A percentile compares a stretch with the other conserved stretches of the same genome.
Evolutionary conservation across 2,888 invertebrate genomes (phyloP).

Genomic region (Neoaliturus tenellus): DNA sequence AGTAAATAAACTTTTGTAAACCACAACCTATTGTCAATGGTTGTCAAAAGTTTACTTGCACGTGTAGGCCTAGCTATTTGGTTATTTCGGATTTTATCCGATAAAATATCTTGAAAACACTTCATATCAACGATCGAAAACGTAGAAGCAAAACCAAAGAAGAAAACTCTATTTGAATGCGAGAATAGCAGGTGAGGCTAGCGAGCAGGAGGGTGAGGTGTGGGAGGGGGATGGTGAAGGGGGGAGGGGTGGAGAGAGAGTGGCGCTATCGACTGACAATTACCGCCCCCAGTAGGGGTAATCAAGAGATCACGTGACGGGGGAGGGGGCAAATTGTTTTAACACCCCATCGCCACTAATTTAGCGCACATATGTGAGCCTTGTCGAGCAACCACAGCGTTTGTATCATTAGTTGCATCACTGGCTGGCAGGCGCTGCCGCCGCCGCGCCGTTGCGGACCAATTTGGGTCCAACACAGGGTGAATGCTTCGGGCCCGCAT

Average conservation of each 20-base stretch:
- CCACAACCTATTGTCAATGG: no score
- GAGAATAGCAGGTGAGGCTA: constrained; percentile 30
- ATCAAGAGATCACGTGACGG: constrained; percentile 46
- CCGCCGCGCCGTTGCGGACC: neutral
- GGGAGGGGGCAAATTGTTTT: constrained; percentile 34
- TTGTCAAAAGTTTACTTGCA: no score
- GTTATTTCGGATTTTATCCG: neutral
- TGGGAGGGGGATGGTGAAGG: neutral
- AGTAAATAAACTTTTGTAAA: no score
- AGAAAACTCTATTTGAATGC: neutral
- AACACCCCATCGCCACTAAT: constrained; percentile 46
- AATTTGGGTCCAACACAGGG: constrained; percentile 4
- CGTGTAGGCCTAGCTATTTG: neutral
- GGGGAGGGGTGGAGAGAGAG: neutral
- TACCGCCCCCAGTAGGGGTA: constrained; percentile 36
- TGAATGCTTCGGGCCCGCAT: neutral
- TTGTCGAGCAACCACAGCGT: neutral
- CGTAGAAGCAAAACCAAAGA: neutral
- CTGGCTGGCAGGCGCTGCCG: neutral
- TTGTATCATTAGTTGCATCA: constrained; percentile 46
- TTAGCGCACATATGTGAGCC: constrained; percentile 49
- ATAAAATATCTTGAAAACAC: neutral
- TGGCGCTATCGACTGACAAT: constrained; percentile 44
- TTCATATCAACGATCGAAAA: neutral
- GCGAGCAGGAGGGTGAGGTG: neutral